Base-by-base conservation (phyloP, 2,113 vertebrate species). In the Macquaria australasica region DNA sequence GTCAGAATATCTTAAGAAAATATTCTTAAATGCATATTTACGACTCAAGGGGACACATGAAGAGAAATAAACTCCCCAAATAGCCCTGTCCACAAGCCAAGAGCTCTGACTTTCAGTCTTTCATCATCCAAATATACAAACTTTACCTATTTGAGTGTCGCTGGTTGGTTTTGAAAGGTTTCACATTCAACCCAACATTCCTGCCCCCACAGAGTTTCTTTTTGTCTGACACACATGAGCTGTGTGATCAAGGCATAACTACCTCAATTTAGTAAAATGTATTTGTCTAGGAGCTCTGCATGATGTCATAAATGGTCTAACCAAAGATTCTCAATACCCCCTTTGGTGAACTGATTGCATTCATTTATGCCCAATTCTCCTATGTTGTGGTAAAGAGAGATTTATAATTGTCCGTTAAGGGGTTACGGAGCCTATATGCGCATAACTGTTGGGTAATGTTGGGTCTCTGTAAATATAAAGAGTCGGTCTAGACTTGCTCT, bases 11-110 rank as follows among this genome's bases (percentile, higher is more conserved):
- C 25, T 48, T 6, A 1, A 64, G 67, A 50, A 59, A 73, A 60
- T 55, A 20, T 39, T 73, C 7, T 43, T 18, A 48, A 34, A 25
- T 50, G 50, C 43, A 25, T 63, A 5, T 70, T 87, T 66, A 81
- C 64, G 64, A 87, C 39, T 83, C 48, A 50, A 41, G 50, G 48
- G 56, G 43, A 81, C n/a, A 39, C 25, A 25, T 1, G 6, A 73
- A 41, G 50, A 50, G 8, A 70, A 15, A 64, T 23, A 20, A 59
- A 7, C 14, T 50, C 12, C 23, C 16, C 28, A 79, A 11, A 73
- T 0, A 82, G 25, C 50, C 39, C 48, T 21, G 48, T 62, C 41
- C 20, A 51, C 20, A 37, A 84, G 69, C 39, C 5, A 28, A 45
- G 18, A 68, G 43, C 6, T 1, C 14, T 60, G 23, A 41, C 10